Conservation (phyloP, 92 coral and sea anemone genomes). For the Plumapathes pennacea region DNA sequence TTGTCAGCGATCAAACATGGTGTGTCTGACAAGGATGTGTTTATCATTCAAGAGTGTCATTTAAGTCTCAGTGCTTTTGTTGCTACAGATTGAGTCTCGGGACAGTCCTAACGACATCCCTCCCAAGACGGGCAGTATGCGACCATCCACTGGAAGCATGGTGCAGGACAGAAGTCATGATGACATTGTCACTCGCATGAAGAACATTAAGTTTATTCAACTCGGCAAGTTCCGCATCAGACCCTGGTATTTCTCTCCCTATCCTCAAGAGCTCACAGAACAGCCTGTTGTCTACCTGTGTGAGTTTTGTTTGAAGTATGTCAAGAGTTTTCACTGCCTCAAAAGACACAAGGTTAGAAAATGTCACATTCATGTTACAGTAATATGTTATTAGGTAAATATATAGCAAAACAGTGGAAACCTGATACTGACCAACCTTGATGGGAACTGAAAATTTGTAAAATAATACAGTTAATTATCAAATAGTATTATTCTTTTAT, state of each 20-base stretch:
- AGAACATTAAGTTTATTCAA: slow-evolving; percentile 90
- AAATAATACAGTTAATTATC: too few species aligned
- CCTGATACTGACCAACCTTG: neutral
- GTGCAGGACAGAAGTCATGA: slow-evolving; percentile 99
- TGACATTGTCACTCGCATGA: slow-evolving; percentile 96
- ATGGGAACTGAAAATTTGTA: too few species aligned
- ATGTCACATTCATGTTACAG: neutral
- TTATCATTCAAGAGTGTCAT: too few species aligned
- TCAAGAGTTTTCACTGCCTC: slow-evolving; percentile 94
- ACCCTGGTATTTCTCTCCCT: slow-evolving; percentile 99
- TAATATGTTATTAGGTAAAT: neutral
- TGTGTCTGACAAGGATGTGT: too few species aligned
- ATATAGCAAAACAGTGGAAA: neutral
- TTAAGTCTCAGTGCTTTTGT: neutral
- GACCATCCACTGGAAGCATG: slow-evolving; percentile 88
- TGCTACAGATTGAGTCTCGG: slow-evolving; percentile 79
- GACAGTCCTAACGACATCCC: slow-evolving; percentile 83
- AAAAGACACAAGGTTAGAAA: slow-evolving; percentile 86
- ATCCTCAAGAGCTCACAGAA: slow-evolving; percentile 91
- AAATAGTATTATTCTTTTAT: too few species aligned
- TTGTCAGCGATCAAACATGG: too few species aligned
- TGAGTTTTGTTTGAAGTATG: slow-evolving; percentile 92
- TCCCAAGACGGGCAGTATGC: slow-evolving; percentile 73
- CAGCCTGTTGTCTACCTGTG: slow-evolving; percentile 85
- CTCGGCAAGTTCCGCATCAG: slow-evolving; percentile 86